Evolutionary conservation across 2,888 invertebrate genomes (phyloP).

Genomic region (Heliconius ethilla): DNA sequence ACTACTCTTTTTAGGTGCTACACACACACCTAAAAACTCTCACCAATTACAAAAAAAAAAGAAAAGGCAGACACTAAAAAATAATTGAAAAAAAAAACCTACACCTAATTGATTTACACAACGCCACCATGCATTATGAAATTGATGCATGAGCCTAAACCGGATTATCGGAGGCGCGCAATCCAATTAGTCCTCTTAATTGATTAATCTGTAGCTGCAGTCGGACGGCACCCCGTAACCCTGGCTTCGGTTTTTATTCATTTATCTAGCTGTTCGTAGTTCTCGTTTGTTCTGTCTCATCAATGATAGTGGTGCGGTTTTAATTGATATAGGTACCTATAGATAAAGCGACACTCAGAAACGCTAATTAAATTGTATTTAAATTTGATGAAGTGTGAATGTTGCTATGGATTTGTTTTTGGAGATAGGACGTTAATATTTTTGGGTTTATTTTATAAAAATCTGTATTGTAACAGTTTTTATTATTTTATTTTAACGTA

Average conservation of each 20-base stretch:
- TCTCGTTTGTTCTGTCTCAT: constrained; percentile 1
- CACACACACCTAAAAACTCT: not conserved
- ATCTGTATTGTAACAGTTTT: too few relatives aligned
- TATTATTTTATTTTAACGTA: too few relatives aligned
- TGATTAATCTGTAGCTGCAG: constrained; percentile 44
- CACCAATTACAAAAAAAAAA: constrained; percentile 15
- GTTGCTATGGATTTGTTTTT: not conserved
- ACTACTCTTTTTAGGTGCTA: not conserved
- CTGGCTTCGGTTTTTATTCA: constrained; percentile 24
- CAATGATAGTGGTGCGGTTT: constrained; percentile 10
- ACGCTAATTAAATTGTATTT: not conserved
- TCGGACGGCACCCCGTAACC: constrained; percentile 20
- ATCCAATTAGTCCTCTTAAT: constrained; percentile 45
- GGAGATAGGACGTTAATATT: not conserved
- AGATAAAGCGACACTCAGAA: not conserved
- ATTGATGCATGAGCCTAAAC: constrained; percentile 35
- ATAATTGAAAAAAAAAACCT: not conserved
- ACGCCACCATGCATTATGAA: constrained; percentile 28
- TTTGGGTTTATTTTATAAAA: not conserved
- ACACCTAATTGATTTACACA: not conserved
- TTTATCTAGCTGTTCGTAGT: constrained; percentile 6
- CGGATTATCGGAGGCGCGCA: constrained; percentile 42
- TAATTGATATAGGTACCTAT: not conserved
- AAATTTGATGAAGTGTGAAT: not conserved
- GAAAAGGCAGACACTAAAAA: not conserved